Evolutionary conservation across 2,113 vertebrate genomes (phyloP), one percentile per base, ranked within the genome.

Genomic region (Talpa occidentalis): DNA sequence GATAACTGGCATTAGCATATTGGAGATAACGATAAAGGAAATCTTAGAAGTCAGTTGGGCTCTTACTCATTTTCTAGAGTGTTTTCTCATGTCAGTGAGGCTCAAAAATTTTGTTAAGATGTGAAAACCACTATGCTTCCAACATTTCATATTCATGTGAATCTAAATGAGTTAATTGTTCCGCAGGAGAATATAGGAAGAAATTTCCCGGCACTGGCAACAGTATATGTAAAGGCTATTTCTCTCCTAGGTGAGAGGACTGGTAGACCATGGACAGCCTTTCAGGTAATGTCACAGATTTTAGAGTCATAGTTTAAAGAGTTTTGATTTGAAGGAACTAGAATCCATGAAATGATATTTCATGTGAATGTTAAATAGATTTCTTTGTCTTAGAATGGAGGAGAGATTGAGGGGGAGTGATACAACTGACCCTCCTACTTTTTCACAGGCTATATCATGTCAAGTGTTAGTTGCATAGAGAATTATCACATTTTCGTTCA

Each of bases 41-140:
- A 44, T 84, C 32, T 76, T 42, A 32, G 59, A 14, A 30, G 1
- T 37, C 42, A 28, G 7, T 47, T 19, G 17, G 32, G 64, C 26
- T 32, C 60, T 91, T 94, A 37, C 74, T 89, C n/a, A 8, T 92
- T 70, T 88, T 17, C 42, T 73, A 26, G 32, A 64, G 22, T 30
- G 15, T 76, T 40, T 84, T 85, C 22, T 82, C 24, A 84, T 9
- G 76, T 84, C 6, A 87, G 47, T 35, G 3, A 70, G 6, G 4
- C 10, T 69, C 17, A 62, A 87, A 89, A 42, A 6, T 35, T 11
- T 35, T 73, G 4, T 78, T 85, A 72, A 22, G 24, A 19, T 21
- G 85, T 3, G 5, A 35, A 90, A 86, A 22, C 3, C 67, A 73
- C 10, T 40, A 21, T 42, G 2, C 22, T 11, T 42, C 44, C 32